phyloP scores from a whole-genome alignment of 2,888 invertebrate species.

The Polydesmus complanatus region DNA sequence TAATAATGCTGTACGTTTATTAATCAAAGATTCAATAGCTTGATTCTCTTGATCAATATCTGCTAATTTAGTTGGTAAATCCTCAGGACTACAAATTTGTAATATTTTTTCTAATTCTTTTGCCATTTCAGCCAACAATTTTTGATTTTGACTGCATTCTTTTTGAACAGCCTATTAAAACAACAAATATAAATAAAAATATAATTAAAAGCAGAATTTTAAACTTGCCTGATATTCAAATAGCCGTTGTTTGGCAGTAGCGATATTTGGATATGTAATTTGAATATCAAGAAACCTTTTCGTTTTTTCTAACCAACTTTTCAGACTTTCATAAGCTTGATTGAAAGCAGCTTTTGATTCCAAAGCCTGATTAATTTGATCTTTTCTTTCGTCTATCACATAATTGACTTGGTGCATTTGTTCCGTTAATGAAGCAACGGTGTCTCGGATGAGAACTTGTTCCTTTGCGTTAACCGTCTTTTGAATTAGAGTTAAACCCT shows the following conservation, averaged over 20 bases:
- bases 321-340: constrained; percentile 62
- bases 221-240: constrained; percentile 68
- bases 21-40: constrained; percentile 65
- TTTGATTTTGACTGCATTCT: constrained; percentile 21
- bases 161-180: constrained; percentile 18
- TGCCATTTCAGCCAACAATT: constrained; percentile 56
- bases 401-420: constrained; percentile 62
- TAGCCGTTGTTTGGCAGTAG: constrained; percentile 67
- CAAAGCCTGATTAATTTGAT: constrained; percentile 43
- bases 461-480: constrained; percentile 65
- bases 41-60: constrained; percentile 75
- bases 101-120: constrained; percentile 74
- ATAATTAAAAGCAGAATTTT: not conserved
- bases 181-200: constrained; percentile 2
- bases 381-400: constrained; percentile 69
- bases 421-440: constrained; percentile 58
- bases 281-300: constrained; percentile 62
- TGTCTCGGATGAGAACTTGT: constrained; percentile 56
- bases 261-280: constrained; percentile 58
- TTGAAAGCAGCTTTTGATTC: constrained; percentile 81
- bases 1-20: constrained; percentile 73
- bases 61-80: constrained; percentile 68
- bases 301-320: constrained; percentile 71
- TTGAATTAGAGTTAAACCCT: constrained; percentile 63
- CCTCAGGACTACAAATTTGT: constrained; percentile 67